Conservation (phyloP, 1,140 invertebrate genomes). For the Heliothis subflexa region DNA sequence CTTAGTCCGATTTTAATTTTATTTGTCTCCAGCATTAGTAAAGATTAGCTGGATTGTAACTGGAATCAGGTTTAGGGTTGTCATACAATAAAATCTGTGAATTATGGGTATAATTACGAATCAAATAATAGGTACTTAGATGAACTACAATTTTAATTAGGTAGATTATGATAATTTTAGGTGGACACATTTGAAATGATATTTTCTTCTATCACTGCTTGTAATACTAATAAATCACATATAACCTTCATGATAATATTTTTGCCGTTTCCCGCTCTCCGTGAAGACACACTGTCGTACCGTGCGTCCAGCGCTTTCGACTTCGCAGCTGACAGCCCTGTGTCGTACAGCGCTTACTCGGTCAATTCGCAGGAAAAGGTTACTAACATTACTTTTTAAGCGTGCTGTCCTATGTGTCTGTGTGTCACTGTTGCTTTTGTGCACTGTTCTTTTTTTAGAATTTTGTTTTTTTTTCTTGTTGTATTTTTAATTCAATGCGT, state of each 20-base stretch:
- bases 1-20: neutral
- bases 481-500: neutral
- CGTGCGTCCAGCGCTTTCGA: slow-evolving; percentile 83
- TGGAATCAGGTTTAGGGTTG: neutral
- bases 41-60: neutral
- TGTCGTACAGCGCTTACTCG: slow-evolving; percentile 81
- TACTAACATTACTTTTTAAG: slow-evolving; percentile 71
- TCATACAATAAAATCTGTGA: neutral
- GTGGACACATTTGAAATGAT: too few relatives aligned
- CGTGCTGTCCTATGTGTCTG: slow-evolving; percentile 47
- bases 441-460: neutral
- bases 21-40: neutral
- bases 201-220: neutral
- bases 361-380: slow-evolving; percentile 83
- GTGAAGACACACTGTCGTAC: slow-evolving; percentile 76
- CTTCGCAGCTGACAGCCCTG: slow-evolving; percentile 77
- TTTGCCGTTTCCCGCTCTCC: slow-evolving; percentile 48
- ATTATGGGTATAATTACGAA: too few relatives aligned
- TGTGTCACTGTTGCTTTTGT: slow-evolving; percentile 22
- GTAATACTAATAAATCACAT: neutral
- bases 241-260: slow-evolving; percentile 18
- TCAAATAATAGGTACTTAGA: too few relatives aligned
- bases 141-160: too few relatives aligned
- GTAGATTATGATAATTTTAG: too few relatives aligned
- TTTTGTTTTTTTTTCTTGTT: slow-evolving; percentile 28